phyloP scores from a whole-genome alignment of 2,113 vertebrate species.

The Tyrannus savana region DNA sequence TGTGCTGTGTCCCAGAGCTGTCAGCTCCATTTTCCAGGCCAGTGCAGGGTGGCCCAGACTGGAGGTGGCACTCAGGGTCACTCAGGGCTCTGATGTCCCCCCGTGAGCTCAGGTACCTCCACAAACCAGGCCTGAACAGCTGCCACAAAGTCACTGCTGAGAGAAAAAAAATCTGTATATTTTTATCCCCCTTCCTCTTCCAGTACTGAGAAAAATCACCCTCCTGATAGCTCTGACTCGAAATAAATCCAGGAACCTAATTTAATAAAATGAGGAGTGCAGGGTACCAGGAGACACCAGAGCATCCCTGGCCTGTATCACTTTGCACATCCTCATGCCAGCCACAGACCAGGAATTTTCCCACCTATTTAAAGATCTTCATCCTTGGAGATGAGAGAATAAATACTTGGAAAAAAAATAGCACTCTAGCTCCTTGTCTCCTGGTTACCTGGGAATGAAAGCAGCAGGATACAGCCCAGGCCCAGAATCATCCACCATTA shows the following conservation, averaged over 20 bases:
- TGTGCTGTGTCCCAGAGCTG: background rate
- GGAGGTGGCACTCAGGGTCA: background rate
- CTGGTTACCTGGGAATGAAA: background rate
- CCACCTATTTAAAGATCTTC: background rate
- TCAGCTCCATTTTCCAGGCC: background rate
- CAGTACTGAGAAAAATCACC: background rate
- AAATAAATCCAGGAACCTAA: background rate
- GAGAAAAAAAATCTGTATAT: background rate
- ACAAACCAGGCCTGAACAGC: background rate
- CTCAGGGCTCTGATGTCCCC: accelerated
- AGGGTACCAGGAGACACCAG: background rate
- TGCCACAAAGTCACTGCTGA: accelerated
- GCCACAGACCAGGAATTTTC: background rate
- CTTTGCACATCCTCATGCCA: background rate
- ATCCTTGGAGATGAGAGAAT: accelerated
- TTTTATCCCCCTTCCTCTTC: background rate
- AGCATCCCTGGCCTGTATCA: background rate
- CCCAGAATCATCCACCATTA: background rate
- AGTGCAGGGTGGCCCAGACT: background rate
- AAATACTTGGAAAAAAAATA: background rate
- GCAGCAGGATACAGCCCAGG: background rate
- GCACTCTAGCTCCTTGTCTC: background rate
- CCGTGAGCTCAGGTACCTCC: accelerated
- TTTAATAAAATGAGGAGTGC: background rate
- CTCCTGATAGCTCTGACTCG: accelerated